These are phyloP conservation scores for Palythoa grandiflora DNA, from an alignment of 92 coral and sea anemone species.

Conservation along the genomic window DNA sequence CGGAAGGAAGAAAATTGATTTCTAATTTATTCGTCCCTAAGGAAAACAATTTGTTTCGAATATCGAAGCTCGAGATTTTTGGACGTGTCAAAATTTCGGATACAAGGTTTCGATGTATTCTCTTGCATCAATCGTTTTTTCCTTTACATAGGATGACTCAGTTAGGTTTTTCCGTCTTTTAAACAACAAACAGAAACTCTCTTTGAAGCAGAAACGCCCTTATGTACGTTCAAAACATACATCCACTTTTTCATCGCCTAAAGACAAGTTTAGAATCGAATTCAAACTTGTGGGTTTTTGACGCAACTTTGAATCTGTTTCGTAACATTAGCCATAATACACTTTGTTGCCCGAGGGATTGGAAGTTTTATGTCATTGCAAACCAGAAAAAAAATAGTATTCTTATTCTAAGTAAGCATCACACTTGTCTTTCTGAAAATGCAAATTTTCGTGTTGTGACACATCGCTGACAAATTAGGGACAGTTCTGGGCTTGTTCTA, in stretches of 20 bases:
- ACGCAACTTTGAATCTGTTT: background rate
- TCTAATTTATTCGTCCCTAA: slow-evolving; percentile 26
- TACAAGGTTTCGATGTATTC: background rate
- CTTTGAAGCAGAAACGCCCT: slow-evolving; percentile 40
- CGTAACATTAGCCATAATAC: background rate
- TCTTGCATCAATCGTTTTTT: background rate
- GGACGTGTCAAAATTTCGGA: background rate
- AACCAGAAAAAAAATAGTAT: slow-evolving; percentile 38
- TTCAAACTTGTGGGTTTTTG: background rate
- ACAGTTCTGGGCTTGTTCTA: slow-evolving; percentile 76
- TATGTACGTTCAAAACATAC: slow-evolving; percentile 10
- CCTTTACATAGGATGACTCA: background rate
- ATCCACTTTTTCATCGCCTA: slow-evolving; percentile 15
- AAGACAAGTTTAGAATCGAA: background rate
- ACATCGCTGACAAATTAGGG: slow-evolving; percentile 84
- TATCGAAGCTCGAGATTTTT: slow-evolving; percentile 21
- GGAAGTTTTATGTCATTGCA: background rate
- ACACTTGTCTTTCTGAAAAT: slow-evolving; percentile 59
- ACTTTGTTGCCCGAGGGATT: slow-evolving; percentile 6
- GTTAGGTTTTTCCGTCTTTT: slow-evolving; percentile 12
- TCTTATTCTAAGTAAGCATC: slow-evolving; percentile 69
- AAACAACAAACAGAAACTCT: background rate
- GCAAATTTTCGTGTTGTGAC: slow-evolving; percentile 92
- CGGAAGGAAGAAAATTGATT: slow-evolving; percentile 32
- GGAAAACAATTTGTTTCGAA: slow-evolving; percentile 9